Evolutionary conservation across 2,888 invertebrate species (phyloP), one percentile per base, ranked within the genome.

Genomic region (Mycalesis mineus): DNA sequence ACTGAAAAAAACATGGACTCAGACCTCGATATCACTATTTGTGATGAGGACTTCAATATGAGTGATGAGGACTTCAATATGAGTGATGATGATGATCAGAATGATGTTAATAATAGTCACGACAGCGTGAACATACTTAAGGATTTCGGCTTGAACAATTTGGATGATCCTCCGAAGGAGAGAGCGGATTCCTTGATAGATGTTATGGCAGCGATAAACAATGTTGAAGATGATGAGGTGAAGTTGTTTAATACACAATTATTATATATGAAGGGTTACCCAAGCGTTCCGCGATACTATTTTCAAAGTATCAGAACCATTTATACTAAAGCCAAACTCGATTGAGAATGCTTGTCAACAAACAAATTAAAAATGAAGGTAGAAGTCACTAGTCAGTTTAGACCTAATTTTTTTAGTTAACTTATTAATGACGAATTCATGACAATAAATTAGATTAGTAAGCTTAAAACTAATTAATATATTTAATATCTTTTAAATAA

Each of bases 91-190:
- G 28, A 41, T 22, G 45, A 61, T 47, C 13, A 50, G 1, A 13
- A 7, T 29, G 29, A 45, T 45, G 29, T 14, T 29, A n/a, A 29
- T 42, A 36, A 55, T 6, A 56, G 64, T 47, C 58, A 55, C 37
- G 58, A 57, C 15, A 65, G 63, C 45, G 55, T 60, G 1, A 65
- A 59, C 7, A 63, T 68, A 47, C 53, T 68, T 13, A 58, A 63
- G 31, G 52, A 66, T 49, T 66, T 67, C 48, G 49, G 57, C 28
- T 47, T 59, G n/a, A 37, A 58, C 15, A 31, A 61, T 17, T 36
- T 55, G 11, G 36, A 33, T 33, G 15, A 47, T 33, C 15, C 7
- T 33, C 0, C 0, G 29, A 22, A n/a, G 7, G 15, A 29, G 9
- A 39, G n/a, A 11, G 31, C 1, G 11, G 40, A 41, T 40, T 55